A percentile compares a stretch with the other conserved stretches of the same genome.
These are phyloP conservation scores for Nemoura dubitans DNA, from an alignment of 2,888 invertebrate genomes.

Conservation along the genomic window DNA sequence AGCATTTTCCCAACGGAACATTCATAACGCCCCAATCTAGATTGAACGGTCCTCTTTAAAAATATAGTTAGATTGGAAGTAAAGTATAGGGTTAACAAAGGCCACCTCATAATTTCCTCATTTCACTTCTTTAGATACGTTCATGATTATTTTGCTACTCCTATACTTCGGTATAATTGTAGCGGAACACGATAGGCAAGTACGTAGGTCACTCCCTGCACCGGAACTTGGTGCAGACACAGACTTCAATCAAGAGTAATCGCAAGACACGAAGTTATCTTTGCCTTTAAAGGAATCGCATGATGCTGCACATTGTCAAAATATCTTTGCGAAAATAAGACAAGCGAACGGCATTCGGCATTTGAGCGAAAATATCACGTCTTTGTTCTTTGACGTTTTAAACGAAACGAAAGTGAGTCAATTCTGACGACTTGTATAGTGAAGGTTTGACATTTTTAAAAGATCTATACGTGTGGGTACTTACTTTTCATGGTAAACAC, in stretches of 20 bases:
- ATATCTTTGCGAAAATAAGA: not conserved
- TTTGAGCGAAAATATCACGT: too few relatives aligned
- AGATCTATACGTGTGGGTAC: not conserved
- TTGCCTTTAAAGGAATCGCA: not conserved
- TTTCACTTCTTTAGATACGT: constrained; percentile 14
- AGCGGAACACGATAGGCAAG: not conserved
- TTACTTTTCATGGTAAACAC: not conserved
- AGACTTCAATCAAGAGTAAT: not conserved
- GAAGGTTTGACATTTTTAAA: not conserved
- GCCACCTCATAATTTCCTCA: constrained; percentile 9
- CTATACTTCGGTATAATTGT: not conserved
- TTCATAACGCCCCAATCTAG: not conserved
- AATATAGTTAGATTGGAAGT: constrained; percentile 18
- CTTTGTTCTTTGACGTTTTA: not conserved
- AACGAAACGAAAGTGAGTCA: not conserved
- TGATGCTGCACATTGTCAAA: not conserved
- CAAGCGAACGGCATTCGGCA: not conserved
- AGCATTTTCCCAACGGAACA: not conserved
- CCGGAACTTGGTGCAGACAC: not conserved
- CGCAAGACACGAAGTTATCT: not conserved
- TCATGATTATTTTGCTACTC: not conserved
- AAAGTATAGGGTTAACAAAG: not conserved
- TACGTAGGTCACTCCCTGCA: not conserved
- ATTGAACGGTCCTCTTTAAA: not conserved
- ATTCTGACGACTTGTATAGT: not conserved